Conservation (phyloP, 2,797 vertebrate genomes). For the Vipera ursinii region DNA sequence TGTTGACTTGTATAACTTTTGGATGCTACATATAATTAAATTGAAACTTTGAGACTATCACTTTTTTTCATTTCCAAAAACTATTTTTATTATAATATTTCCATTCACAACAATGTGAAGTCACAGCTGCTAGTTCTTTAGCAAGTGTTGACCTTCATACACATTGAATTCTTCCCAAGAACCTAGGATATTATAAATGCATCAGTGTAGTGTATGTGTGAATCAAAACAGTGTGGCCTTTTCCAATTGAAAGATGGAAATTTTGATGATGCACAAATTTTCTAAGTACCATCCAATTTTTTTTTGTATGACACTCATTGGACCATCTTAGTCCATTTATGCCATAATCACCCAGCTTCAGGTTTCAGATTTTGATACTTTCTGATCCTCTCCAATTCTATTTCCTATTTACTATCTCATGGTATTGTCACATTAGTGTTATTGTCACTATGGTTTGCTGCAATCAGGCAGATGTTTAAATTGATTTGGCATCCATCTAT, state of each 20-base stretch:
- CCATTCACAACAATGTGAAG: neutral
- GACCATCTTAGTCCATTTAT: neutral
- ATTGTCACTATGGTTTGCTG: too few species aligned
- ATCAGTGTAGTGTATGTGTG: neutral
- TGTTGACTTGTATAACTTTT: neutral
- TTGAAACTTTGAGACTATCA: neutral
- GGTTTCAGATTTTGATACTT: too few species aligned
- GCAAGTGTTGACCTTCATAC: neutral
- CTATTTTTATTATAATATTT: neutral
- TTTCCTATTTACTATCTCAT: too few species aligned
- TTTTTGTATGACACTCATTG: neutral
- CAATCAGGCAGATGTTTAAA: too few species aligned
- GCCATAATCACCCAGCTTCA: neutral
- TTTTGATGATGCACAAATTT: neutral
- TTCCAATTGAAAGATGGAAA: neutral
- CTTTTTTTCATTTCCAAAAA: neutral
- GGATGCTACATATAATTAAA: neutral
- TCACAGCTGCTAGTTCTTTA: neutral
- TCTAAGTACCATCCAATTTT: neutral
- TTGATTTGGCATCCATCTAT: too few species aligned
- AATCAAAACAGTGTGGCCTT: neutral
- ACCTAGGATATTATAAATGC: neutral
- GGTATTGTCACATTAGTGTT: too few species aligned
- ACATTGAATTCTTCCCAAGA: neutral
- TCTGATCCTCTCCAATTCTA: too few species aligned